A percentile compares a stretch with the other conserved stretches of the same genome.
phyloP scores from a whole-genome alignment of 2,797 vertebrate genomes.

The Uromys caudimaculatus region DNA sequence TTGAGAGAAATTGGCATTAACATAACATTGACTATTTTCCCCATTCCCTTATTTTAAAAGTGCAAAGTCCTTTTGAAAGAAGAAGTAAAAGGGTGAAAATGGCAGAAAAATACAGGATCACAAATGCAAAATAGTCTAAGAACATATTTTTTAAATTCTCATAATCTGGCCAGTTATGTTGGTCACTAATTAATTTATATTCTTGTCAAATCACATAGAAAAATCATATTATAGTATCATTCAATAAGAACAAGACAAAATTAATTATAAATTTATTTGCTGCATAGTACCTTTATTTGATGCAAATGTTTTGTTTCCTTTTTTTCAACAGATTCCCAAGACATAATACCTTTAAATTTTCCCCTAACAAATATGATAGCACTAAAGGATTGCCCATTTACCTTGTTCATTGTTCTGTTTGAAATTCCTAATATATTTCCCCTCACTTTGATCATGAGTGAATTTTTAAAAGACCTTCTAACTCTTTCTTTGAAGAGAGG shows the following conservation, averaged over 20 bases:
- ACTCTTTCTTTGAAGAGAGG: slow-evolving; percentile 18
- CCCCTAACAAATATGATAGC: neutral
- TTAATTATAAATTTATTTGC: neutral
- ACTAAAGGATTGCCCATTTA: slow-evolving; percentile 10
- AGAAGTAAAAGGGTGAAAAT: slow-evolving; percentile 10
- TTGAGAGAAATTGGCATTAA: neutral
- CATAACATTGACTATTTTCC: neutral
- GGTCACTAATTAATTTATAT: neutral
- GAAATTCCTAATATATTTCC: slow-evolving; percentile 22
- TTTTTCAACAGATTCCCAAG: neutral
- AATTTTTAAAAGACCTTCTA: neutral
- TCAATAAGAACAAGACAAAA: slow-evolving; percentile 45
- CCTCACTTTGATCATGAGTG: neutral
- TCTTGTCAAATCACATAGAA: neutral
- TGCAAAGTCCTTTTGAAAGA: slow-evolving; percentile 14
- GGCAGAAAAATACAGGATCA: neutral
- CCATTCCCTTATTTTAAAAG: slow-evolving; percentile 16
- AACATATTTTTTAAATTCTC: neutral
- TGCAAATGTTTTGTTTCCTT: slow-evolving; percentile 31
- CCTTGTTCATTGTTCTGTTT: slow-evolving; percentile 44
- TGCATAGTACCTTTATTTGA: neutral
- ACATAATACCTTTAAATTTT: neutral
- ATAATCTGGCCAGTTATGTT: slow-evolving; percentile 4
- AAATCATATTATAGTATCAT: neutral
- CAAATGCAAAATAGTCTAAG: slow-evolving; percentile 26